Conservation (phyloP, 2,113 vertebrate genomes). For the Panthera leo region DNA sequence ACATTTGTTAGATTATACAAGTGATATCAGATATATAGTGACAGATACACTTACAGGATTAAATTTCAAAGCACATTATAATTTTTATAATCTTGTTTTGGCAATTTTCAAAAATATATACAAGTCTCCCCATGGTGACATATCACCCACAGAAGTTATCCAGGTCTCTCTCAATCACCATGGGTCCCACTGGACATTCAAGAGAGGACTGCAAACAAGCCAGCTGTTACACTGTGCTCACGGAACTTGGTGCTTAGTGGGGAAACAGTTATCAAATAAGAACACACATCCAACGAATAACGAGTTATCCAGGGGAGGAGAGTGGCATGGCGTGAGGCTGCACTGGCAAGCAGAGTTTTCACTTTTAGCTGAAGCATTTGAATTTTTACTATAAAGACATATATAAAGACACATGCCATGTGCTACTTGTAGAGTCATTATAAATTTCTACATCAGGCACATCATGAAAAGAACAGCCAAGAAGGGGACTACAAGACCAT, state of each 20-base stretch:
- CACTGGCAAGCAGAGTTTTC: not conserved
- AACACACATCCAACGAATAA: not conserved
- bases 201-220: not conserved
- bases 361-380: not conserved
- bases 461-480: not conserved
- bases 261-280: not conserved
- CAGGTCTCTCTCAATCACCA: not conserved
- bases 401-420: not conserved
- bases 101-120: not conserved
- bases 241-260: not conserved
- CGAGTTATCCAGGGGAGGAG: rapidly evolving
- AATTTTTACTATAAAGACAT: not conserved
- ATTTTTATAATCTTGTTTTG: not conserved
- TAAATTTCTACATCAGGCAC: not conserved
- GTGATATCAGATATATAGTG: not conserved
- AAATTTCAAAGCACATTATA: not conserved
- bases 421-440: not conserved
- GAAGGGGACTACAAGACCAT: not conserved
- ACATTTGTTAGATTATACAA: not conserved
- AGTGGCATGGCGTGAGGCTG: rapidly evolving
- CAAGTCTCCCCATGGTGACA: not conserved
- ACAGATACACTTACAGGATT: not conserved
- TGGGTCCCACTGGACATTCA: not conserved
- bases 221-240: not conserved
- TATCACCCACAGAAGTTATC: not conserved